phyloP scores from a whole-genome alignment of 2,797 vertebrate genomes.

The Aeoliscus strigatus region DNA sequence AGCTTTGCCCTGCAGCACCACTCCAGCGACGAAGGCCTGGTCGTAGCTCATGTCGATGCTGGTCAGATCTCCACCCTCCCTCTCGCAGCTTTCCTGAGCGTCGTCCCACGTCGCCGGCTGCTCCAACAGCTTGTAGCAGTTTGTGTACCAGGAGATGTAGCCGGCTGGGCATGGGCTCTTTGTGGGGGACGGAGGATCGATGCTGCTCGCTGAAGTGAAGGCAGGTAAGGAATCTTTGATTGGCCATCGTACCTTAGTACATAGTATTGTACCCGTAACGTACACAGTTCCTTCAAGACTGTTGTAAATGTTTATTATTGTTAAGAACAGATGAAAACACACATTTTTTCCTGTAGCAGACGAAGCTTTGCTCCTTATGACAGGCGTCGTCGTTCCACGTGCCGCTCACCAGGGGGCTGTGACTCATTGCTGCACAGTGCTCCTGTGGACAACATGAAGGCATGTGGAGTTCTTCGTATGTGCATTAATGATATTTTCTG shows the following conservation, averaged over 20 bases:
- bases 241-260: not conserved
- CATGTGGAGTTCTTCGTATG: no score
- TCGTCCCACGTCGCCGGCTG: constrained; percentile 64
- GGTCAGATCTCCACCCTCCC: constrained; percentile 67
- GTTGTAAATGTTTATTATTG: no score
- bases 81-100: constrained; percentile 57
- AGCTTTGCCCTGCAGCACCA: constrained; percentile 56
- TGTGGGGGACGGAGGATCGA: constrained; percentile 63
- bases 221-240: constrained; percentile 6
- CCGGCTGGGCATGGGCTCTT: constrained; percentile 55
- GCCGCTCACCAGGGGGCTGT: constrained; percentile 56
- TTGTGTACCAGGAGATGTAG: constrained; percentile 75
- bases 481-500: no score
- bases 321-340: not conserved
- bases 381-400: constrained; percentile 77
- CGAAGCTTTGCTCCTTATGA: constrained; percentile 60
- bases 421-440: constrained; percentile 68
- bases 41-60: constrained; percentile 80
- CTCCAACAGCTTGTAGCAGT: constrained; percentile 75
- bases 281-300: no score
- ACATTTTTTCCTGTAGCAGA: constrained; percentile 78
- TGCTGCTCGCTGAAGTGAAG: constrained; percentile 56
- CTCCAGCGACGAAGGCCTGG: constrained; percentile 75
- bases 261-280: no score
- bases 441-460: constrained; percentile 56